Conservation (phyloP, 23 tunicate species). For the Halocynthia roretzi region DNA sequence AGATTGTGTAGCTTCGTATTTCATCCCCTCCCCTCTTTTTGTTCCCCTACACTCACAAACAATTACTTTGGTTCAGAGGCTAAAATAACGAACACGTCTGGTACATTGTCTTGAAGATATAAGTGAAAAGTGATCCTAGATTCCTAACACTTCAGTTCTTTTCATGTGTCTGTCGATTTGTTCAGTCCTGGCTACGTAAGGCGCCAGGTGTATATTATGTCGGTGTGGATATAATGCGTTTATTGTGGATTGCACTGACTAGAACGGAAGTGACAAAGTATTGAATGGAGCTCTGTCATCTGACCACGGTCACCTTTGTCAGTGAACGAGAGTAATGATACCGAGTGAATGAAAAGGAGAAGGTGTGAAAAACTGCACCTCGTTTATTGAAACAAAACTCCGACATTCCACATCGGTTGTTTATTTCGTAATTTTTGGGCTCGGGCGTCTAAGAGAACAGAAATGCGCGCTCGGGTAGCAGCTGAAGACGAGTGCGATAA, state of each 20-base stretch:
- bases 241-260: not conserved
- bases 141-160: not conserved
- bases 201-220: not conserved
- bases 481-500: constrained; percentile 4
- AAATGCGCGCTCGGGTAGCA: not conserved
- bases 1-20: not conserved
- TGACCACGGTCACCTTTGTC: too few species aligned
- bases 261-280: not conserved
- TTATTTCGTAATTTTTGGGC: not conserved
- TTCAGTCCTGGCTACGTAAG: not conserved
- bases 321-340: too few species aligned
- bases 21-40: constrained; percentile 1
- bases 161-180: not conserved
- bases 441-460: not conserved
- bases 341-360: too few species aligned
- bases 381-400: too few species aligned
- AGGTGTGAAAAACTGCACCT: too few species aligned
- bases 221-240: not conserved
- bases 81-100: constrained; percentile 30
- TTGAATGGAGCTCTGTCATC: not conserved
- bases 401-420: not conserved
- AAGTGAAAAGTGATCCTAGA: constrained; percentile 12
- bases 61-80: constrained; percentile 6
- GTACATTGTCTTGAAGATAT: constrained; percentile 13
- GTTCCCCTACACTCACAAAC: not conserved